A percentile compares a stretch with the other conserved stretches of the same genome.
Conservation (phyloP, 2,797 vertebrate species). For the Melanotaenia maccullochi region DNA sequence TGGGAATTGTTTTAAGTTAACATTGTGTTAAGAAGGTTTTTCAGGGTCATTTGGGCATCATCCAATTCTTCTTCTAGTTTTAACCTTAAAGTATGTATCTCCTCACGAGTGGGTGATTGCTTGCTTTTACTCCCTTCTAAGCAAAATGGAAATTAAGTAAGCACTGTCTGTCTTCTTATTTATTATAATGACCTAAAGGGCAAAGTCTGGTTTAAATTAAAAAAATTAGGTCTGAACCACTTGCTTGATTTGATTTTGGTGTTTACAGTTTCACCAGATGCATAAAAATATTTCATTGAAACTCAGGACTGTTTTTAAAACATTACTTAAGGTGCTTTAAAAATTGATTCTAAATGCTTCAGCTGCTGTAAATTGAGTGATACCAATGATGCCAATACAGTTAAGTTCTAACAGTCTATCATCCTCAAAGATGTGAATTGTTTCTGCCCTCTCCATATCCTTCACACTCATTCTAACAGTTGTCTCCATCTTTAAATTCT, state of each 20-base stretch:
- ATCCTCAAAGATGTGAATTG: too few relatives aligned
- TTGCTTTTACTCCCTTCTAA: background rate
- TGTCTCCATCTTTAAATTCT: background rate
- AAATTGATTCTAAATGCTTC: background rate
- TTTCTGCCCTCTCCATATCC: background rate
- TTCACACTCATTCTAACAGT: background rate
- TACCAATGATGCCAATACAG: background rate
- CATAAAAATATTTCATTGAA: background rate
- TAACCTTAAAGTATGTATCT: background rate
- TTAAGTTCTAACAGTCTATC: background rate
- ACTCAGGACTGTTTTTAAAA: background rate
- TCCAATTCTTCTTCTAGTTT: background rate
- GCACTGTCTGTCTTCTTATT: background rate
- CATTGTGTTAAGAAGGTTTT: background rate
- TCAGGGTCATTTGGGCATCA: background rate
- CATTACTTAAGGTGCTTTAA: background rate
- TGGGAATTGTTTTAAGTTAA: background rate
- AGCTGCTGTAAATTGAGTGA: background rate
- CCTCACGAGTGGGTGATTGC: background rate
- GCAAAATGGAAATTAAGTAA: background rate
- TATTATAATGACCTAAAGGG: background rate
- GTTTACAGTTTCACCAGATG: background rate
- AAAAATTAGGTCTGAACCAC: background rate
- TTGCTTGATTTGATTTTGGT: background rate
- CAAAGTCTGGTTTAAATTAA: background rate